Base-by-base conservation (phyloP, 2,113 vertebrate species). In the Clarias batrachus region DNA sequence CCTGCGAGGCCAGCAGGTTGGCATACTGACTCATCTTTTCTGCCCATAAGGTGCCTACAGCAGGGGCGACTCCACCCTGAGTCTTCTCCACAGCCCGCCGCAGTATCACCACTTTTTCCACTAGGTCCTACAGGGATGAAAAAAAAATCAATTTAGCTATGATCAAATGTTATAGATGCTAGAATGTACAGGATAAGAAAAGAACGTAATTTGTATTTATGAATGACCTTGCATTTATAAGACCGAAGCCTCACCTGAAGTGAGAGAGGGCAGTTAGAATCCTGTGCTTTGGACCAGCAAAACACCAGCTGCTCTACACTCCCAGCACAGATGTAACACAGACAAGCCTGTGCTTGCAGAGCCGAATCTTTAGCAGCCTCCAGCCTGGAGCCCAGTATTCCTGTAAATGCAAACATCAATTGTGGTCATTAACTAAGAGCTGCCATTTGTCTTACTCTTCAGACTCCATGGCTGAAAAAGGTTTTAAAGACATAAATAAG, bases 11-110 rank as follows among this genome's bases (percentile, higher is more conserved):
- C 92, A 99, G 93, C 52, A 99, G 92, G 89, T 68, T 94, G 86
- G 98, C 97, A 2, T 99, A 99, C 79, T 97, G 97, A 89, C 96
- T 97, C 97, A 99, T 97, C 92, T 96, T 98, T 92, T 98, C 96
- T 0, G 96, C 97, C 89, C 98, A 85, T 41, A 97, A 93, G 54
- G 92, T 78, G 8, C 97, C 98, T 2, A 97, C 93, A 2, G 94
- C 91, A 0, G 92, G 89, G 0, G 95, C 89, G 52, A 96, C 94
- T 25, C 90, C 86, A 10, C 92, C 90, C 83, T 95, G 96, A 0
- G 95, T 96, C 88, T 94, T 95, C 87, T 97, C 96, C 16, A 98
- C 97, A 0, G 98, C 97, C 81, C 93, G 96, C 52, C 95, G 95
- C 52, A 99, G 91, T 60, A 99, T 96, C 88, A 98, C 95, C 0